Evolutionary conservation across 1,140 invertebrate species (phyloP), one percentile per base, ranked within the genome.

Genomic region (Chironomus striatipennis): DNA sequence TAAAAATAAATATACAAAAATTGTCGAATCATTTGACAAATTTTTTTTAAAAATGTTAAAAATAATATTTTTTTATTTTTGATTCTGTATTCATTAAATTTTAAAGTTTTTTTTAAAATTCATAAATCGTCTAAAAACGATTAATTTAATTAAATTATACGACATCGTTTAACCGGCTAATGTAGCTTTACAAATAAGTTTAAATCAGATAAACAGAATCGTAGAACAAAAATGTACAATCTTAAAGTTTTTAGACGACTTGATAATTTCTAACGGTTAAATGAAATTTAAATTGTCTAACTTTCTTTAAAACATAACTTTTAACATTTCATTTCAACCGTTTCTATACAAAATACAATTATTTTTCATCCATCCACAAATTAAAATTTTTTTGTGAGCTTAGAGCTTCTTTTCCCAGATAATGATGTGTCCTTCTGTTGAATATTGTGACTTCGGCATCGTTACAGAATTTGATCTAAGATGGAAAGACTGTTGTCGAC

Each of bases 331-430:
- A 57, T 57, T n/a, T 57, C 12, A 57, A 57, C 12, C 12, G n/a
- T 57, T 57, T 1, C n/a, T 57, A 5, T n/a, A 57, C n/a, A n/a
- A 57, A n/a, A 12, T 57, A 57, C 47, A 57, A 57, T 57, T 57
- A 5, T n/a, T 57, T 15, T 57, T 57, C n/a, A 5, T 57, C 43
- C 2, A n/a, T 57, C 47, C 4, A 57, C 4, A 15, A 57, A 57
- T n/a, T 47, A 15, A 70, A 8, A 70, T 1, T 17, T n/a, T n/a
- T n/a, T 12, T 57, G 24, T 64, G 7, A 42, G 42, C n/a, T 86
- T 85, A 95, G 86, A 95, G 88, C 79, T 95, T 94, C 86, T 93
- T 92, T 84, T 96, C 94, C 93, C 93, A 95, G 10, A 95, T 86
- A 43, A 95, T 90, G 77, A 95, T 90, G 83, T 95, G 91, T 12